Conservation (phyloP, 2,113 vertebrate genomes). For the Catharus fuscescens region DNA sequence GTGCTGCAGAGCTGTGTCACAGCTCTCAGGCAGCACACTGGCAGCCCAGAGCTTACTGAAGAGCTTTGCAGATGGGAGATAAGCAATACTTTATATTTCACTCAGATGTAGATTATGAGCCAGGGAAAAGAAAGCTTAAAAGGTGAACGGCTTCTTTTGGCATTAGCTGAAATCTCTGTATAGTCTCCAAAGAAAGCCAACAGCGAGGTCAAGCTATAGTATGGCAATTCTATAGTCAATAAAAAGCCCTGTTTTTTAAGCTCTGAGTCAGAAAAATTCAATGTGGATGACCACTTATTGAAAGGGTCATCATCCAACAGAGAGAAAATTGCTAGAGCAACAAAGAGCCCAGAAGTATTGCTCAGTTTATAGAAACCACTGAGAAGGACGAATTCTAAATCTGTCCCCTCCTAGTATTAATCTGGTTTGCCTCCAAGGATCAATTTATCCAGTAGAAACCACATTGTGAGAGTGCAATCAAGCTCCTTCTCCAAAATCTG, state of each 20-base stretch:
- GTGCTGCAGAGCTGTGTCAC: background rate
- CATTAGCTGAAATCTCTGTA: slow-evolving; percentile 51
- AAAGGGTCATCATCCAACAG: slow-evolving; percentile 69
- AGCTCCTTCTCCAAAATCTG: slow-evolving; percentile 2
- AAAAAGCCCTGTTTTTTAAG: slow-evolving; percentile 35
- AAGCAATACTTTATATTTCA: slow-evolving; percentile 28
- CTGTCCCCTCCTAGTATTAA: slow-evolving; percentile 31
- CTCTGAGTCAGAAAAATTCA: slow-evolving; percentile 51
- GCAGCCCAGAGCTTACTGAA: background rate
- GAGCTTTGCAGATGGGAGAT: slow-evolving; percentile 46
- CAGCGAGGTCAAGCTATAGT: slow-evolving; percentile 49
- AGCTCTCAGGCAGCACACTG: background rate
- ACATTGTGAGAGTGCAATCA: background rate
- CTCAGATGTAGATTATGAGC: slow-evolving; percentile 43
- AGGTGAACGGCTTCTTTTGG: slow-evolving; percentile 43
- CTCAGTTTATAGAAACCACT: slow-evolving; percentile 53
- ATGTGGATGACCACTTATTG: slow-evolving; percentile 64
- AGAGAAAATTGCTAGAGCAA: slow-evolving; percentile 63
- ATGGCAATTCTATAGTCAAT: slow-evolving; percentile 55
- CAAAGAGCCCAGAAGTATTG: slow-evolving; percentile 49
- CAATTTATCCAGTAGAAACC: slow-evolving; percentile 29
- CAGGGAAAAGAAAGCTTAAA: slow-evolving; percentile 59
- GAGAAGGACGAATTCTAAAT: slow-evolving; percentile 51
- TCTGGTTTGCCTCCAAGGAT: slow-evolving; percentile 45
- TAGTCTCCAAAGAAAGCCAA: slow-evolving; percentile 49